Evolutionary conservation across 2,888 invertebrate species (phyloP).

Genomic region (Agonopterix subpropinquella): DNA sequence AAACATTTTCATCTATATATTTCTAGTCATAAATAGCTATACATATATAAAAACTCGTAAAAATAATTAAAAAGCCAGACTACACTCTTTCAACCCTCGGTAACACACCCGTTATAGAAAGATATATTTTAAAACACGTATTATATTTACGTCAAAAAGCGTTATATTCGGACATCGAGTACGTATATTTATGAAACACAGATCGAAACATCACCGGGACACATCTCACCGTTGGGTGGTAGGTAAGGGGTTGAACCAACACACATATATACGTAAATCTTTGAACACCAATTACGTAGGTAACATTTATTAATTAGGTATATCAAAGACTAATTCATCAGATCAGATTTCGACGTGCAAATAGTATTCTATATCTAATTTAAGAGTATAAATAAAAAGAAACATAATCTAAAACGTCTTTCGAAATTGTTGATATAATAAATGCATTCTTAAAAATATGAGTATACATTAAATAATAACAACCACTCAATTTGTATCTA

Average conservation of each 20-base stretch:
- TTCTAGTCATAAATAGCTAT: background rate
- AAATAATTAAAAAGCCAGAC: background rate
- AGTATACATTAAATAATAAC: too few species aligned
- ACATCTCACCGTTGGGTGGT: background rate
- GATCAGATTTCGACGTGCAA: too few species aligned
- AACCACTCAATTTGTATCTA: too few species aligned
- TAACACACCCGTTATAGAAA: background rate
- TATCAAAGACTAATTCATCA: too few species aligned
- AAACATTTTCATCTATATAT: background rate
- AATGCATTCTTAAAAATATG: too few species aligned
- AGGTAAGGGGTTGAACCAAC: background rate
- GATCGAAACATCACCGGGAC: constrained; percentile 1
- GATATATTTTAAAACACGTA: background rate
- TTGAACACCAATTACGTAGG: too few species aligned
- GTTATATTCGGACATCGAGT: constrained; percentile 5
- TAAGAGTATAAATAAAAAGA: too few species aligned
- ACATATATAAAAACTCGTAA: background rate
- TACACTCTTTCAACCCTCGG: background rate
- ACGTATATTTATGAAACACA: constrained; percentile 3
- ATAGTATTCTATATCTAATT: too few species aligned
- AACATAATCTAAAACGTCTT: too few species aligned
- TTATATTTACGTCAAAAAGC: constrained; percentile 6
- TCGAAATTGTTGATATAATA: too few species aligned
- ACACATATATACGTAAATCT: too few species aligned
- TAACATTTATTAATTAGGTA: background rate